Conservation (phyloP, 2,113 vertebrate genomes). For the Cottus gobio region DNA sequence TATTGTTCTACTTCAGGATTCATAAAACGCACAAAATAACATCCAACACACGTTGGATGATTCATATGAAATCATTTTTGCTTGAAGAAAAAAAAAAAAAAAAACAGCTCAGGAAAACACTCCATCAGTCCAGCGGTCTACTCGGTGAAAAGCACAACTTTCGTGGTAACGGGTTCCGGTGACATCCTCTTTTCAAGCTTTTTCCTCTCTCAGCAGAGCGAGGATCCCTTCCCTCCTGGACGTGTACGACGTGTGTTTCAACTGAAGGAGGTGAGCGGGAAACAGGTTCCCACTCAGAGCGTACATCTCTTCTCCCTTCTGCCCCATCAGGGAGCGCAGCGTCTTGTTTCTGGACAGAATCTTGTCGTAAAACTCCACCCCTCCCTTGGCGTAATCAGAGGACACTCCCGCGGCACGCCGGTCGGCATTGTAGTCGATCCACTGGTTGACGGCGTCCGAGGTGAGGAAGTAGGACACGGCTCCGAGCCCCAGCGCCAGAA, state of each 20-base stretch:
- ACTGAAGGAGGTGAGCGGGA: conserved; percentile 85
- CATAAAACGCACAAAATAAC: neutral
- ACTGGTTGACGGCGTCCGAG: conserved; percentile 83
- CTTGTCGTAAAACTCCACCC: conserved; percentile 95
- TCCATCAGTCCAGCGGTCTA: neutral
- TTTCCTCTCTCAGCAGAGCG: conserved; percentile 79
- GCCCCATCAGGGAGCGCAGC: conserved; percentile 88
- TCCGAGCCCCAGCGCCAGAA: conserved; percentile 78
- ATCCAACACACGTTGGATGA: neutral
- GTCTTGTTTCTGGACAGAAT: conserved; percentile 87
- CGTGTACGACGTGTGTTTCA: conserved; percentile 91
- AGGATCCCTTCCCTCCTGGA: conserved; percentile 86
- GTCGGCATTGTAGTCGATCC: conserved; percentile 88
- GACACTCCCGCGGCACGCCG: conserved; percentile 85
- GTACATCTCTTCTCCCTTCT: conserved; percentile 86
- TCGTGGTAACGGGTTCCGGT: neutral
- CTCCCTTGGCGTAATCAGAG: conserved; percentile 86
- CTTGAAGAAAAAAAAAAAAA: too few relatives aligned
- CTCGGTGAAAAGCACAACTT: neutral
- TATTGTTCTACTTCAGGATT: neutral
- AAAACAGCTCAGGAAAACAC: neutral
- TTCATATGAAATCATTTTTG: neutral
- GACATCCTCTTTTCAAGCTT: conserved; percentile 49
- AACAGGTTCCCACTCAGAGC: conserved; percentile 90
- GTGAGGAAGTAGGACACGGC: conserved; percentile 83